Evolutionary conservation across 2,797 vertebrate genomes (phyloP).

Genomic region (Malacoraja senta): DNA sequence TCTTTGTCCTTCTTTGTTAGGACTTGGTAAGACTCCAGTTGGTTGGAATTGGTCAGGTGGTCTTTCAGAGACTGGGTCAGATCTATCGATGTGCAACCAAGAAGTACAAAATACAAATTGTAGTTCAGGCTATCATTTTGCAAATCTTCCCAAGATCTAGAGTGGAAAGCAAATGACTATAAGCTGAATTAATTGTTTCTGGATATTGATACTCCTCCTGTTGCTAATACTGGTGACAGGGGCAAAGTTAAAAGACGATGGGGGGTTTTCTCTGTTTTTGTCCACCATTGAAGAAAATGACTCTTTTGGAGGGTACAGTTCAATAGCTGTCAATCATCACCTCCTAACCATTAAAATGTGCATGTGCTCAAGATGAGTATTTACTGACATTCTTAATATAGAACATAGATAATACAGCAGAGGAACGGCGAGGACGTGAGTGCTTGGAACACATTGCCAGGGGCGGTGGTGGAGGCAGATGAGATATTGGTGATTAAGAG

Average conservation of each 20-base stretch:
- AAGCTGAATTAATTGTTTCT: neutral
- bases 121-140: neutral
- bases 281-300: neutral
- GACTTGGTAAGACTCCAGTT: neutral
- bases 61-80: neutral
- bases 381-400: neutral
- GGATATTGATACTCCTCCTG: neutral
- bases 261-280: neutral
- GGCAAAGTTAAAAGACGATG: no score
- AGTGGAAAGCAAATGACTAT: neutral
- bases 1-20: neutral
- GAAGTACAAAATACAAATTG: neutral
- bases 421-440: no score
- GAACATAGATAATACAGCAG: no score
- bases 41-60: neutral
- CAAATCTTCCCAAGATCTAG: neutral
- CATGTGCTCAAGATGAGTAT: neutral
- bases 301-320: neutral
- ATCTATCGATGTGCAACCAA: neutral
- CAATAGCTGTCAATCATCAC: neutral
- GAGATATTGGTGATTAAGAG: no score
- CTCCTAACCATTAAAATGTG: neutral
- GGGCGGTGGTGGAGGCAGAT: no score
- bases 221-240: no score
- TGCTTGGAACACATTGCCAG: no score